Evolutionary conservation across 1,140 invertebrate species (phyloP), one percentile per base, ranked within the genome.

Genomic region (Idris sp.): DNA sequence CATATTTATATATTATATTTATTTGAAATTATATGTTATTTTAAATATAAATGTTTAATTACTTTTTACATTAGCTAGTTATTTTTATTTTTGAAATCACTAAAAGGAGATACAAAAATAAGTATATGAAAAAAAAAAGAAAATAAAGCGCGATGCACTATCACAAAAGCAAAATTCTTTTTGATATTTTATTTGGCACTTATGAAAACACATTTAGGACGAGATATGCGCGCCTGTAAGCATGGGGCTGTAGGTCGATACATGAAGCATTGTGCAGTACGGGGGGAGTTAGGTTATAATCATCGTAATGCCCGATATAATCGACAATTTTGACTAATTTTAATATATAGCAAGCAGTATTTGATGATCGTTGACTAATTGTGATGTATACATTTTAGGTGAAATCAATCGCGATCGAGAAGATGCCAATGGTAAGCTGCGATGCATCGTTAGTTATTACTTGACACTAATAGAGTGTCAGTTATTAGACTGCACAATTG

Each of bases 381-480:
- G 30, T 51, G 19, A 30, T 81, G 31, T 77, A 74, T 84, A 77
- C 79, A 80, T 87, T 84, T 86, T 89, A 91, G 90, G 89, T 90
- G 89, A 91, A 79, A 87, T 89, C 80, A 89, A 86, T 83, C 87
- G 89, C 30, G 86, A 88, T 76, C 88, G 89, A 82, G 89, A 90
- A 18, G 89, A 91, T 83, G 79, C 88, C 58, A 89, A 88, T 79
- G 86, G 90, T 91, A 86, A 90, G 88, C 61, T 75, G 49, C 49
- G 67, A 71, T 44, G 30, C 10, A 46, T 58, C 56, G 49, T 33
- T 73, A 59, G 53, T 59, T 51, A 4, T 53, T 64, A 49, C 25
- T n/a, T 10, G 38, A 53, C 46, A 19, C 59, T 73, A 65, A 3
- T 73, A 73, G 69, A 73, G 59, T 36, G 49, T 71, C 40, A 46